Percentiles rank a stretch among this genome's conserved stretches.
Evolutionary conservation across 2,888 invertebrate species (phyloP).

Genomic region (Ellobium chinense): DNA sequence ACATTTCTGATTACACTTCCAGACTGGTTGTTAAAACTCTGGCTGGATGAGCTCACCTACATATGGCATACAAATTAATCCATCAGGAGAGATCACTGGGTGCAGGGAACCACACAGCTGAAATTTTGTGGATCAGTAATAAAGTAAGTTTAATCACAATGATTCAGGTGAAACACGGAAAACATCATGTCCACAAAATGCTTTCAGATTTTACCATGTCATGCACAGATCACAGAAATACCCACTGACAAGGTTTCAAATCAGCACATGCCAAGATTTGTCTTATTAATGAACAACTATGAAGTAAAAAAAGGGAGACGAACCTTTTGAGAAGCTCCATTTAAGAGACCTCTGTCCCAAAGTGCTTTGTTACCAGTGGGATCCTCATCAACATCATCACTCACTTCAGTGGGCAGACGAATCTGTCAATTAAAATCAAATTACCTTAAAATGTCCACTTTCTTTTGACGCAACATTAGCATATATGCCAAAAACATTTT

Average conservation of each 20-base stretch:
- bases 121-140: constrained; percentile 42
- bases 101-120: too few relatives aligned
- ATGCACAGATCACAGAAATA: background rate
- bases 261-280: background rate
- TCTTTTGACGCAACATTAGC: too few relatives aligned
- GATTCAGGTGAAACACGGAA: constrained; percentile 60
- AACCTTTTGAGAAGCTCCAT: constrained; percentile 98
- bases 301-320: background rate
- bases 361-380: constrained; percentile 98
- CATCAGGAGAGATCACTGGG: too few relatives aligned
- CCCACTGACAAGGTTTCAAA: background rate
- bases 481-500: too few relatives aligned
- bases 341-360: constrained; percentile 93
- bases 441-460: too few relatives aligned
- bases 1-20: too few relatives aligned
- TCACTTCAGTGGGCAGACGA: constrained; percentile 88
- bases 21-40: too few relatives aligned
- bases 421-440: too few relatives aligned
- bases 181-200: constrained; percentile 47
- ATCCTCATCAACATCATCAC: constrained; percentile 99
- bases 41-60: too few relatives aligned
- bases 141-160: constrained; percentile 52
- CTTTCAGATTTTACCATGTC: background rate
- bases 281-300: background rate
- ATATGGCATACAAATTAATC: too few relatives aligned